These are phyloP conservation scores for Rhinoptilus africanus DNA, from an alignment of 2,113 vertebrate species.

Conservation along the genomic window DNA sequence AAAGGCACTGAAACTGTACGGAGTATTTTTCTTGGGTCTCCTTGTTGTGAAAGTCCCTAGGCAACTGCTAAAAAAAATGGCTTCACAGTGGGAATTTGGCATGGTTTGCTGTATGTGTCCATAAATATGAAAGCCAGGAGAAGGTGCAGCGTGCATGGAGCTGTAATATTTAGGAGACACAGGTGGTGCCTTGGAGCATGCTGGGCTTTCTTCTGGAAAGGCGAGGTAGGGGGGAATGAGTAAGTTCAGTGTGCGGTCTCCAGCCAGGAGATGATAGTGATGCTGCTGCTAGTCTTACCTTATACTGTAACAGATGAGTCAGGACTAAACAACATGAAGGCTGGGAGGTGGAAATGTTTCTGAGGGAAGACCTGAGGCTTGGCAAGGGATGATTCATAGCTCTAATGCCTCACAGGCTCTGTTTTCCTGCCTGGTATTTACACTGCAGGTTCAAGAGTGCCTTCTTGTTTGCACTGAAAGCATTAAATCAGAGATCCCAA, in stretches of 20 bases:
- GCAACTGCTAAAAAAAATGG: background rate
- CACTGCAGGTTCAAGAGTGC: background rate
- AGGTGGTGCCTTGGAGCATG: background rate
- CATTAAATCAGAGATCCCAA: background rate
- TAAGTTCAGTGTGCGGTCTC: background rate
- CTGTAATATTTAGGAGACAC: background rate
- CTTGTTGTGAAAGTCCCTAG: background rate
- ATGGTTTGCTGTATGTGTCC: background rate
- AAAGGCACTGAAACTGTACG: background rate
- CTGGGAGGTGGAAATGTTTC: background rate
- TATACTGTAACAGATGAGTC: background rate
- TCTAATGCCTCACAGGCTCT: background rate
- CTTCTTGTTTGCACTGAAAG: background rate
- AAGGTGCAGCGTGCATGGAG: background rate
- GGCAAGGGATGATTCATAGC: background rate
- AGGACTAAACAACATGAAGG: background rate
- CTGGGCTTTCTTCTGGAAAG: background rate
- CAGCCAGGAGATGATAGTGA: background rate
- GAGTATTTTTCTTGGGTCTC: background rate
- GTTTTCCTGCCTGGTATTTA: background rate
- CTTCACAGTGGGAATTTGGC: background rate
- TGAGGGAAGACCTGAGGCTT: background rate
- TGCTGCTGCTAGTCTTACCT: background rate
- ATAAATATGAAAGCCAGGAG: background rate
- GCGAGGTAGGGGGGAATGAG: accelerated